A percentile compares a stretch with the other conserved stretches of the same genome.
Conservation (phyloP, 2,113 vertebrate species). For the Numida meleagris region DNA sequence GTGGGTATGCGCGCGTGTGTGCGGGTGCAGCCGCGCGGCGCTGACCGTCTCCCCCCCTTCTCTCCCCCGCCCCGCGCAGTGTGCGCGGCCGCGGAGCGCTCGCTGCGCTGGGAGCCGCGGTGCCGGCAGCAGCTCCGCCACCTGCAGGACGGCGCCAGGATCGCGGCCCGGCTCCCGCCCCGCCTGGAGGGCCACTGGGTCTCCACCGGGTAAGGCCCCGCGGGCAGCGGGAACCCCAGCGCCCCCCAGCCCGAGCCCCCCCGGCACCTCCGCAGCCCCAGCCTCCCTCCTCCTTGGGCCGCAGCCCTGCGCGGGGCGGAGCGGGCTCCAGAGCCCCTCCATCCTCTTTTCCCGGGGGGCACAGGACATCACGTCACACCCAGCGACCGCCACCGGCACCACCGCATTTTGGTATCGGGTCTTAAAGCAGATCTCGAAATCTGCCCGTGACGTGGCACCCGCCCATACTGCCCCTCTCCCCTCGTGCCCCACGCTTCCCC, state of each 20-base stretch:
- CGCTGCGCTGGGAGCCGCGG: conserved; percentile 77
- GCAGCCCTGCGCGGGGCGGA: neutral
- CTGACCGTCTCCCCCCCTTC: neutral
- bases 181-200: conserved; percentile 87
- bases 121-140: conserved; percentile 81
- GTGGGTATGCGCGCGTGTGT: too few relatives aligned
- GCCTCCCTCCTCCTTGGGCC: too few relatives aligned
- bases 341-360: neutral
- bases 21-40: neutral
- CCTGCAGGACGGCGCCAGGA: conserved; percentile 77
- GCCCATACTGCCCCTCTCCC: accelerated
- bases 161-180: conserved; percentile 80
- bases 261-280: neutral
- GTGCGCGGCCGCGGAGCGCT: conserved; percentile 36
- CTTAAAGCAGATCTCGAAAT: neutral
- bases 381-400: accelerated
- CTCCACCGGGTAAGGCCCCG: conserved; percentile 82
- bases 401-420: accelerated
- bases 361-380: accelerated
- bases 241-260: too few relatives aligned
- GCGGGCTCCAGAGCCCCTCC: neutral
- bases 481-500: accelerated
- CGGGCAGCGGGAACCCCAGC: too few relatives aligned
- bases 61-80: neutral
- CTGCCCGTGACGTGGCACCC: neutral